Evolutionary conservation across 2,797 vertebrate genomes (phyloP).

Genomic region (Meda fulgida): DNA sequence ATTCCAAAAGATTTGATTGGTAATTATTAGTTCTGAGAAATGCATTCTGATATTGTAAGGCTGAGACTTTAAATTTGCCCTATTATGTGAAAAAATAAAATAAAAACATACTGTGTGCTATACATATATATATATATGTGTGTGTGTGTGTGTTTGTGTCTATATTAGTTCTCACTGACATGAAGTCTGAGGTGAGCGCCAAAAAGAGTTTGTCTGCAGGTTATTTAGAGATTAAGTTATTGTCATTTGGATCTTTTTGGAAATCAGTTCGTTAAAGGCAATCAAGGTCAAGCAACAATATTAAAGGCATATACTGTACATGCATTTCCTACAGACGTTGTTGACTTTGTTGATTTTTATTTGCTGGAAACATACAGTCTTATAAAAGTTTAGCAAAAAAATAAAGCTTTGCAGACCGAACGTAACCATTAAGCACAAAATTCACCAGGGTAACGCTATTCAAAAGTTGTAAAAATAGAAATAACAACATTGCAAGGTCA

Average conservation of each 20-base stretch:
- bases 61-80: not conserved
- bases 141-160: too few relatives aligned
- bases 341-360: not conserved
- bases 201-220: conserved; percentile 1
- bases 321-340: not conserved
- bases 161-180: conserved; percentile 13
- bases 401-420: not conserved
- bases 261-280: conserved; percentile 23
- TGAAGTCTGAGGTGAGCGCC: conserved; percentile 6
- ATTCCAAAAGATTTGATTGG: not conserved
- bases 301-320: not conserved
- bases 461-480: not conserved
- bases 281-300: not conserved
- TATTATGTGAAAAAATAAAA: not conserved
- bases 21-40: not conserved
- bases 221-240: conserved; percentile 37
- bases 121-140: too few relatives aligned
- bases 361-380: not conserved
- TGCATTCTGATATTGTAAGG: not conserved
- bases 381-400: not conserved
- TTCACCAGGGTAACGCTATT: not conserved
- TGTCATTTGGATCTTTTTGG: not conserved
- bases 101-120: too few relatives aligned
- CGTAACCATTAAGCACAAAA: not conserved
- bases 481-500: not conserved